Conservation (phyloP, 2,888 invertebrate genomes). For the Liopterus haemorrhoidalis region DNA sequence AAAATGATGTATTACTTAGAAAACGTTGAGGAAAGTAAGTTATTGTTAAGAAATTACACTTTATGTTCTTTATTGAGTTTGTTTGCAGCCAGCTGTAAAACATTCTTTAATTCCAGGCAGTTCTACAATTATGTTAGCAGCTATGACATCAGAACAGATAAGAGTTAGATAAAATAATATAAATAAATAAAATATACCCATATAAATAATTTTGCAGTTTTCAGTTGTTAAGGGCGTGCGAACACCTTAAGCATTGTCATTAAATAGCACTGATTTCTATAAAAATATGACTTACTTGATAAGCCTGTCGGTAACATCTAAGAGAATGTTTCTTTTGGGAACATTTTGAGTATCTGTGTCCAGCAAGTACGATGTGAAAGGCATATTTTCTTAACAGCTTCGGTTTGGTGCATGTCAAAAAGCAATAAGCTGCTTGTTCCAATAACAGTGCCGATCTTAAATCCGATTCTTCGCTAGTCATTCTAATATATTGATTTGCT, state of each 20-base stretch:
- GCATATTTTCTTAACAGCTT: slow-evolving; percentile 87
- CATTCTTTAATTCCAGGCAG: too few species aligned
- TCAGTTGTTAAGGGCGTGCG: background rate
- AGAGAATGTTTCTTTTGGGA: slow-evolving; percentile 89
- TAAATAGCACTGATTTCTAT: slow-evolving; percentile 31
- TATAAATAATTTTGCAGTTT: too few species aligned
- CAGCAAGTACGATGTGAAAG: slow-evolving; percentile 93
- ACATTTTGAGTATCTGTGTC: slow-evolving; percentile 90
- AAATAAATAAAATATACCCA: slow-evolving; percentile 3
- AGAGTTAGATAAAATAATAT: too few species aligned
- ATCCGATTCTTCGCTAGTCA: slow-evolving; percentile 98
- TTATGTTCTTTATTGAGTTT: too few species aligned
- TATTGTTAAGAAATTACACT: too few species aligned
- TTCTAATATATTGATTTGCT: slow-evolving; percentile 88
- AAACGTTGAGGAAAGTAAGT: too few species aligned
- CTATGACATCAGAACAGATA: too few species aligned
- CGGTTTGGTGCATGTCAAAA: slow-evolving; percentile 60
- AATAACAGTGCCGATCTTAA: slow-evolving; percentile 86
- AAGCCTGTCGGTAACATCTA: slow-evolving; percentile 86
- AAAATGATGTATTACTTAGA: too few species aligned
- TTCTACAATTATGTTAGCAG: too few species aligned
- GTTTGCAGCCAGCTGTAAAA: too few species aligned
- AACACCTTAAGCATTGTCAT: too few species aligned
- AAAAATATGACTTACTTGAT: slow-evolving; percentile 56
- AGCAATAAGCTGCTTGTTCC: slow-evolving; percentile 94